Conservation (phyloP, 2,888 invertebrate genomes). For the Clepsis dumicolana region DNA sequence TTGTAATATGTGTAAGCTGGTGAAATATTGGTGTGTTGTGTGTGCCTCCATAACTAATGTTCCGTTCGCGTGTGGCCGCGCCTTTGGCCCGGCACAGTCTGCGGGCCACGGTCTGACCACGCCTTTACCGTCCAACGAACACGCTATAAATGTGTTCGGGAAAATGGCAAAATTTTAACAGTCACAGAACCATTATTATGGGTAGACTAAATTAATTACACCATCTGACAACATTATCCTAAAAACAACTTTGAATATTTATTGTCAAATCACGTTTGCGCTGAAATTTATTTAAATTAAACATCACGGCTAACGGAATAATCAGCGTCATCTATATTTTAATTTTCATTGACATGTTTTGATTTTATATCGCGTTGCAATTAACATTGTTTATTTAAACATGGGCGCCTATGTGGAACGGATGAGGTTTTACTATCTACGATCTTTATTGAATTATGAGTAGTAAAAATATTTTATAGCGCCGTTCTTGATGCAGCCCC, state of each 20-base stretch:
- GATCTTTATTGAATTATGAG: slow-evolving; percentile 39
- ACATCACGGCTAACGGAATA: slow-evolving; percentile 17
- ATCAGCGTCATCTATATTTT: slow-evolving; percentile 3
- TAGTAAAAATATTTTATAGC: slow-evolving; percentile 33
- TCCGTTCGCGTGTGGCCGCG: slow-evolving; percentile 75
- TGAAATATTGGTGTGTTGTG: slow-evolving; percentile 68
- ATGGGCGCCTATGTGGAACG: slow-evolving; percentile 34
- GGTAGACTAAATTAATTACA: slow-evolving; percentile 23
- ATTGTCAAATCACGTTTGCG: slow-evolving; percentile 1
- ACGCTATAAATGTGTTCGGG: slow-evolving; percentile 29
- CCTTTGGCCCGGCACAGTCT: slow-evolving; percentile 57
- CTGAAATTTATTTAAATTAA: not conserved
- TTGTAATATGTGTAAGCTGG: slow-evolving; percentile 74
- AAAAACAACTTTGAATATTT: not conserved
- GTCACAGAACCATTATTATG: slow-evolving; percentile 12
- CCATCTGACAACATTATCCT: not conserved
- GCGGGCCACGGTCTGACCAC: slow-evolving; percentile 41
- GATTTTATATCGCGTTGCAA: slow-evolving; percentile 17
- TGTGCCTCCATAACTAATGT: slow-evolving; percentile 66
- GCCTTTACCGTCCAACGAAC: slow-evolving; percentile 34
- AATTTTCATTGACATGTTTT: slow-evolving; percentile 26
- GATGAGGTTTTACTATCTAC: slow-evolving; percentile 37
- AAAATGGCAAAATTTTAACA: slow-evolving; percentile 33
- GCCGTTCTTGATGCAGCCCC: slow-evolving; percentile 11
- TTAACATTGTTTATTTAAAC: slow-evolving; percentile 39